These are phyloP conservation scores for Littorina saxatilis DNA, from an alignment of 1,140 invertebrate species.

Conservation along the genomic window DNA sequence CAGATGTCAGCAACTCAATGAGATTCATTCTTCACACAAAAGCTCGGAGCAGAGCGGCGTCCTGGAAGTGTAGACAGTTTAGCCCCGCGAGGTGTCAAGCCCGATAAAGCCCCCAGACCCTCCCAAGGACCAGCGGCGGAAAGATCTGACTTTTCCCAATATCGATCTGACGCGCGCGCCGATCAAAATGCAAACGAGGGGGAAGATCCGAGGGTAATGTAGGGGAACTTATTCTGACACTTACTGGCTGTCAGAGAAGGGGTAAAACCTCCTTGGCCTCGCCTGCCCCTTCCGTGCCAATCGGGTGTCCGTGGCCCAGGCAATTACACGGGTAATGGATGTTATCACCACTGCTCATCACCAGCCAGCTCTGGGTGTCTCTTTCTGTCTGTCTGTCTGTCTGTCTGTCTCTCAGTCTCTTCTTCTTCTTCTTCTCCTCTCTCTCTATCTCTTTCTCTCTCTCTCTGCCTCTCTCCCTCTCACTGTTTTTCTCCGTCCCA, in stretches of 20 bases:
- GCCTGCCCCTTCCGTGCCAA: neutral
- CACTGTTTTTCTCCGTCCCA: no score
- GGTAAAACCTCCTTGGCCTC: neutral
- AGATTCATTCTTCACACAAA: no score
- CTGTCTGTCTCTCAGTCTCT: neutral
- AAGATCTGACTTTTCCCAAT: no score
- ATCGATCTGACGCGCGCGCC: neutral
- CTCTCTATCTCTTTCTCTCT: no score
- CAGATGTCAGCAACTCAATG: no score
- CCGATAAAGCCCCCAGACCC: no score
- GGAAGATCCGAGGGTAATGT: neutral
- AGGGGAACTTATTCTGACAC: conserved; percentile 6
- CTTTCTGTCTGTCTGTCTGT: neutral
- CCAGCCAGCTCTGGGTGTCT: neutral
- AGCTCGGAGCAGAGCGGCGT: no score
- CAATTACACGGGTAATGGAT: conserved; percentile 5
- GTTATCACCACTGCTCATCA: neutral
- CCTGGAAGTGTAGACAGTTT: no score
- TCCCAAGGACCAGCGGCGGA: no score
- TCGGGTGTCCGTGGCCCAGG: conserved; percentile 1
- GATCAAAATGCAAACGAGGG: conserved; percentile 12
- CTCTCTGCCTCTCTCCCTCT: no score
- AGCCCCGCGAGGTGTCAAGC: no score
- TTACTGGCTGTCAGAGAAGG: neutral
- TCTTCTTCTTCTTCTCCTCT: no score